Conservation (phyloP, 1,140 invertebrate genomes). For the Neodiprion lecontei region DNA sequence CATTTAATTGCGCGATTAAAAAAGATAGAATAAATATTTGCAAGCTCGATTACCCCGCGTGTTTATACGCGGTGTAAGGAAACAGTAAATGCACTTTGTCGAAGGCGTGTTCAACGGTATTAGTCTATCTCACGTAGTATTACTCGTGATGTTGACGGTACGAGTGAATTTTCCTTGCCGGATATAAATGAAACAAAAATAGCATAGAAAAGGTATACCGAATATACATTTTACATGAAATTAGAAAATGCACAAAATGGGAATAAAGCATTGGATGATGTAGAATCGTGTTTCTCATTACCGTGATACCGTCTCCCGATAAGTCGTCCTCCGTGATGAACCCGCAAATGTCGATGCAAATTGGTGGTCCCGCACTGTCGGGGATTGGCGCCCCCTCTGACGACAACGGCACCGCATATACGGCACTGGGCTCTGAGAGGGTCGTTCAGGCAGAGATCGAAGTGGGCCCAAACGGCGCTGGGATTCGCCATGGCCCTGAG, state of each 20-base stretch:
- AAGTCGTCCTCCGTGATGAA: slow-evolving; percentile 59
- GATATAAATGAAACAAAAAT: too few relatives aligned
- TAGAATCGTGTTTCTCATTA: slow-evolving; percentile 32
- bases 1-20: too few relatives aligned
- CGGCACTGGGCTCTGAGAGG: slow-evolving; percentile 56
- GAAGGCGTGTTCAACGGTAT: too few relatives aligned
- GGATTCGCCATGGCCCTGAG: slow-evolving; percentile 58
- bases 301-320: slow-evolving; percentile 59
- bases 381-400: slow-evolving; percentile 57
- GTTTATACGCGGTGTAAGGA: too few relatives aligned
- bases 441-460: slow-evolving; percentile 56
- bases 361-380: slow-evolving; percentile 60
- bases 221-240: neutral
- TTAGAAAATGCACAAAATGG: neutral
- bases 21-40: too few relatives aligned
- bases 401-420: slow-evolving; percentile 58
- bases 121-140: too few relatives aligned
- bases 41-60: too few relatives aligned
- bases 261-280: neutral
- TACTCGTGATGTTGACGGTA: too few relatives aligned
- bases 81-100: too few relatives aligned
- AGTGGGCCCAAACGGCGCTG: slow-evolving; percentile 60
- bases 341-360: slow-evolving; percentile 56
- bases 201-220: neutral
- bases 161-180: too few relatives aligned